Evolutionary conservation across 1,140 invertebrate genomes (phyloP).

Genomic region (Radopholus similis): DNA sequence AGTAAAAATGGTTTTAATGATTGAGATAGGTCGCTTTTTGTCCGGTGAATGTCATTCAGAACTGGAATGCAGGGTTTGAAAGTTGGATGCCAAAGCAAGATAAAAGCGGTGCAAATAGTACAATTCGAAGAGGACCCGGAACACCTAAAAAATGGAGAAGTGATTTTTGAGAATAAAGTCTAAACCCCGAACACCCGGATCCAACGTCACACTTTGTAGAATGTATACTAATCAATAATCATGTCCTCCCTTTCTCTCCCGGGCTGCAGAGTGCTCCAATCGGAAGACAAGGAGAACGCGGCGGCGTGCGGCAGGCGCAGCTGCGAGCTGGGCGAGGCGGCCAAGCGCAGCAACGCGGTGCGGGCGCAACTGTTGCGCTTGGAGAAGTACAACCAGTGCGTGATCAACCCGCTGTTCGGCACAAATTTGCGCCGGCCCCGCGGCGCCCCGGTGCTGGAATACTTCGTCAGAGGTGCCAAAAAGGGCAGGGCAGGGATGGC

Average conservation of each 20-base stretch:
- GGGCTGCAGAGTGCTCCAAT: background rate
- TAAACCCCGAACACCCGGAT: background rate
- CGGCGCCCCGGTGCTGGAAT: constrained; percentile 36
- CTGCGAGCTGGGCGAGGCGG: constrained; percentile 48
- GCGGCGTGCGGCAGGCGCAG: background rate
- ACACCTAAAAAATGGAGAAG: too few species aligned
- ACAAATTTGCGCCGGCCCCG: background rate
- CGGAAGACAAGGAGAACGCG: background rate
- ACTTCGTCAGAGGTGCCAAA: constrained; percentile 43
- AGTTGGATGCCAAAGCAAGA: too few species aligned
- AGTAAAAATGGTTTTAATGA: too few species aligned
- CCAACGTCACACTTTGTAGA: background rate
- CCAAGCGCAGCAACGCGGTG: constrained; percentile 42
- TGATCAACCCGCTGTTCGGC: constrained; percentile 53
- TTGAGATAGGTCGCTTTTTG: too few species aligned
- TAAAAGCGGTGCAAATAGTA: too few species aligned
- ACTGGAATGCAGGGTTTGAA: too few species aligned
- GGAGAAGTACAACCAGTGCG: constrained; percentile 50
- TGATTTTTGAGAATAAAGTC: too few species aligned
- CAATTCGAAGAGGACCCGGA: too few species aligned
- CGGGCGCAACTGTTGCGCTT: constrained; percentile 43
- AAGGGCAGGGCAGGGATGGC: background rate
- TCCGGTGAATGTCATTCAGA: too few species aligned
- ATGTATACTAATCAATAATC: background rate
- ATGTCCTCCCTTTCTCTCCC: too few species aligned